Percentiles rank a stretch among this genome's conserved stretches.
Evolutionary conservation across 2,888 invertebrate genomes (phyloP).

Genomic region (Steromphala cineraria): DNA sequence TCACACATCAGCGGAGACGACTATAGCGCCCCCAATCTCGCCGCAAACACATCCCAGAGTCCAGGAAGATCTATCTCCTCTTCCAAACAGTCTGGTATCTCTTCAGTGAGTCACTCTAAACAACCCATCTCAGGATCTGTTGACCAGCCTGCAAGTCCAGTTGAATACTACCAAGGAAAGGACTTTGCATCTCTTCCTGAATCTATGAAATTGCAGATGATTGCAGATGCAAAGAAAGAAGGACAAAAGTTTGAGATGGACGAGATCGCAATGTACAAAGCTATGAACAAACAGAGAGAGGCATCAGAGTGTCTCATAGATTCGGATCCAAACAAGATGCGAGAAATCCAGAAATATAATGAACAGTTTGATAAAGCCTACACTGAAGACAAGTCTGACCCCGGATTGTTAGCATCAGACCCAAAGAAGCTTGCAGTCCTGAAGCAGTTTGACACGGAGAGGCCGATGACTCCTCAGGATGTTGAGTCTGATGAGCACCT

Average conservation of each 20-base stretch:
- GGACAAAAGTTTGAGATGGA: neutral
- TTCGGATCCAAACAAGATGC: neutral
- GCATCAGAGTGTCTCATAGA: neutral
- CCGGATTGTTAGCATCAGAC: conserved; percentile 33
- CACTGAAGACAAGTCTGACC: neutral
- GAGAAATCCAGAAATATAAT: too few relatives aligned
- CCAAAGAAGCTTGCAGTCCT: conserved; percentile 49
- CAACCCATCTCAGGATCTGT: neutral
- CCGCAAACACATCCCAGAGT: neutral
- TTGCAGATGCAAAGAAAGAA: neutral
- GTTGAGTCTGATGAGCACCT: neutral
- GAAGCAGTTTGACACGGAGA: conserved; percentile 38
- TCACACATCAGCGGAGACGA: conserved; percentile 18
- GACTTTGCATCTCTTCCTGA: neutral
- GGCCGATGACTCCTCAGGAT: neutral
- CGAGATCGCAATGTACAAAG: neutral
- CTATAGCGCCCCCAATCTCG: neutral
- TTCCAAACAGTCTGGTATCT: too few relatives aligned
- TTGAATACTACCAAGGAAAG: neutral
- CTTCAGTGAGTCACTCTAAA: neutral
- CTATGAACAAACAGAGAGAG: neutral
- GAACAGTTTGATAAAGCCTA: neutral
- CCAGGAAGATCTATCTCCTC: neutral
- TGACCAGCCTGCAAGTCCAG: neutral
- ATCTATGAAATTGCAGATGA: neutral